Base-by-base conservation (phyloP, 2,113 vertebrate genomes). In the Rhinoptilus africanus region DNA sequence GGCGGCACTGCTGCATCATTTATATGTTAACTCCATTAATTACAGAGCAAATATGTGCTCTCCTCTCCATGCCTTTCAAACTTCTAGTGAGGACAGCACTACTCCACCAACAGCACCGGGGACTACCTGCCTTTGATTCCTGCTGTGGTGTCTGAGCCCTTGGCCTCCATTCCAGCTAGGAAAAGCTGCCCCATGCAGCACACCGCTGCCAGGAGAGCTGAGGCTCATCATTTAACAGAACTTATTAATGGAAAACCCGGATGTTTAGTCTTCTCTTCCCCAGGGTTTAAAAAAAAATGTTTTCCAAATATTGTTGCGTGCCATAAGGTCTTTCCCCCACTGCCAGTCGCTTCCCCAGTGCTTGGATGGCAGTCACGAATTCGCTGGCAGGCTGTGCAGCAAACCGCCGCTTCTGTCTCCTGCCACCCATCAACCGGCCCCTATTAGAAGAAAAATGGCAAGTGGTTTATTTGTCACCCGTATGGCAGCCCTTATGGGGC, bases 291-390 rank as follows among this genome's bases (percentile, higher is more conserved):
- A 72, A 84, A 92, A 96, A 94, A 92, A 88, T 93, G 96, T 97
- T 97, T 97, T 97, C 96, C 92, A 97, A 97, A 97, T 88, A 97
- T 95, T 97, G 85, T 96, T 96, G 64, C 57, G 3, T 96, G 93
- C 92, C 96, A 97, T 96, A 97, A 97, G 96, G 96, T 95, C 96
- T 96, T 96, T 95, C 83, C 88, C 85, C 85, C 85, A 90, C 88
- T 92, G 92, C 92, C 95, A 96, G 88, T 96, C 64, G 0, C 93
- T 93, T 88, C 74, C 60, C 85, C 16, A 14, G 88, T 83, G 93
- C 79, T 96, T 97, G 95, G 96, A 96, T 88, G 85, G 83, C 56
- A 96, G 79, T 94, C 85, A 77, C 5, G 0, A 95, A 90, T 93
- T 94, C 8, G 15, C 93, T 97, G 96, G 95, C 95, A 97, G 92